phyloP scores from a whole-genome alignment of 2,113 vertebrate genomes.

The Sturnus vulgaris region DNA sequence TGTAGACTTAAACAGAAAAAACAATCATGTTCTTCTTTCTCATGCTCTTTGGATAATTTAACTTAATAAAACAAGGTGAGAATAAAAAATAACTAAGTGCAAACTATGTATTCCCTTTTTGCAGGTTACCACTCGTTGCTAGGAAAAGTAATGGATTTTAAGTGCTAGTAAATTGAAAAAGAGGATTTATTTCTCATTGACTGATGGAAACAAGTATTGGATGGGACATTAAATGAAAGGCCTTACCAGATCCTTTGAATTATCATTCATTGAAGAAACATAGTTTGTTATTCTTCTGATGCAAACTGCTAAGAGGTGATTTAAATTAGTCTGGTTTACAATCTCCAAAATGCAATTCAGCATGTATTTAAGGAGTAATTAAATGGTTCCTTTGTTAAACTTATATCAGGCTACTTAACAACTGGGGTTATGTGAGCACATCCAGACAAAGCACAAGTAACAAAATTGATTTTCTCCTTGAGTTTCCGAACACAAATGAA shows the following conservation, averaged over 20 bases:
- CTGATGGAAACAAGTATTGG: slow-evolving; percentile 2
- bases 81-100: not conserved
- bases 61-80: not conserved
- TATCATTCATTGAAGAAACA: slow-evolving; percentile 21
- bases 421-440: not conserved
- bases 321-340: not conserved
- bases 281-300: not conserved
- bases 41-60: not conserved
- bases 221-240: not conserved
- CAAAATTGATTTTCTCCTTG: not conserved
- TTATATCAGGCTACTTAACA: not conserved
- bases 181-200: not conserved
- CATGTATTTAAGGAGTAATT: not conserved
- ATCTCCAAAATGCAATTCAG: not conserved
- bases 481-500: not conserved
- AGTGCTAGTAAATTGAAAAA: not conserved
- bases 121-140: not conserved
- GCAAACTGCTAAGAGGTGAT: not conserved
- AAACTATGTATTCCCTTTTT: not conserved
- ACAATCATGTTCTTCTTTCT: not conserved
- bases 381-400: not conserved
- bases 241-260: not conserved
- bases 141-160: not conserved
- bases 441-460: not conserved
- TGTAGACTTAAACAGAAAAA: not conserved